A percentile compares a stretch with the other conserved stretches of the same genome.
Conservation (phyloP, 2,113 vertebrate genomes). For the Sminthopsis crassicaudata region DNA sequence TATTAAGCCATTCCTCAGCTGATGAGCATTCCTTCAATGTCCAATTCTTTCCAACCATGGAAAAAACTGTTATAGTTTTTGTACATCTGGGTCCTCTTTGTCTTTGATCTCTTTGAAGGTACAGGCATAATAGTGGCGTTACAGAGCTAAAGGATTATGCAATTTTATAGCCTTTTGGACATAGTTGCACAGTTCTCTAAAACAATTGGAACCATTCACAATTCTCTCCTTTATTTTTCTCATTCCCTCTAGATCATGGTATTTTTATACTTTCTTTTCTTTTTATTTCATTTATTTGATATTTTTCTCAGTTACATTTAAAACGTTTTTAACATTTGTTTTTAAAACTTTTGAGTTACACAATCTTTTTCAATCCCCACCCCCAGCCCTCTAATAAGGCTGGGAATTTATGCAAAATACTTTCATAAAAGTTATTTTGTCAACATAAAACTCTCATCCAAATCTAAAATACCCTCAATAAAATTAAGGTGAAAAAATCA, state of each 20-base stretch:
- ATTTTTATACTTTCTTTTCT: not conserved
- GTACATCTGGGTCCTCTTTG: not conserved
- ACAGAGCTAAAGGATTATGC: not conserved
- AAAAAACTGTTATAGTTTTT: not conserved
- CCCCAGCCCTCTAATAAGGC: no score
- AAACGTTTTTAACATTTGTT: no score
- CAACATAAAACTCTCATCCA: no score
- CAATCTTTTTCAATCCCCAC: no score
- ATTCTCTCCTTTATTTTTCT: not conserved
- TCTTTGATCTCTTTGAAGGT: not conserved
- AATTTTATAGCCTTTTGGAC: not conserved
- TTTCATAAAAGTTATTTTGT: no score
- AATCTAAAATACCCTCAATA: no score
- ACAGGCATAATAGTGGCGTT: not conserved
- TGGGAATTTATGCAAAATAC: no score
- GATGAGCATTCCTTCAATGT: not conserved
- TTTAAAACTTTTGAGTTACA: no score
- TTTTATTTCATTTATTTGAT: no score
- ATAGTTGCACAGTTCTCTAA: not conserved
- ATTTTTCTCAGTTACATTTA: no score
- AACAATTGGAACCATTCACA: not conserved
- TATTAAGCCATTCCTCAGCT: not conserved
- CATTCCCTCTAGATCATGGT: not conserved
- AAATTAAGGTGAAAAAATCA: no score
- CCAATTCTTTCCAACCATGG: not conserved